These are phyloP conservation scores for Sinocyclocheilus grahami DNA, from an alignment of 2,113 vertebrate genomes.

Conservation along the genomic window DNA sequence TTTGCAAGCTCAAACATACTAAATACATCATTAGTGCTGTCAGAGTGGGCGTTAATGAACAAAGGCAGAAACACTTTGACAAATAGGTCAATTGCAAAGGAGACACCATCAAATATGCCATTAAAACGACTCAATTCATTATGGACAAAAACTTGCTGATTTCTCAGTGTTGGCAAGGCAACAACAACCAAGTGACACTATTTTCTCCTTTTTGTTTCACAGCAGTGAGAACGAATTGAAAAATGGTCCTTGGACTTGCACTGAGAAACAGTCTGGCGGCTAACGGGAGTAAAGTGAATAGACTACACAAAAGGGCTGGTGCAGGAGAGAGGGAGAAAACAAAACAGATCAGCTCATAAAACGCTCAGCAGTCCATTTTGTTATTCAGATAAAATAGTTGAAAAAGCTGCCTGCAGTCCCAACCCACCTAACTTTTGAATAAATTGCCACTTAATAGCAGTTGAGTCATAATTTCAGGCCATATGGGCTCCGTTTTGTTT, in stretches of 20 bases:
- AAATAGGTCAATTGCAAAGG: constrained; percentile 45
- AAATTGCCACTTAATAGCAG: constrained; percentile 42
- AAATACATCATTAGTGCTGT: constrained; percentile 31
- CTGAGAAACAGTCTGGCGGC: constrained; percentile 17
- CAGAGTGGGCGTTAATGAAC: constrained; percentile 24
- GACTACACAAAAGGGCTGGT: not conserved
- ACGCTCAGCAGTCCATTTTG: constrained; percentile 33
- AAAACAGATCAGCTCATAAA: constrained; percentile 26
- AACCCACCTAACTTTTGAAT: constrained; percentile 36
- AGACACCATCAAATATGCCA: constrained; percentile 27
- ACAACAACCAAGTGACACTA: constrained; percentile 8
- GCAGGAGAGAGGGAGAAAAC: not conserved
- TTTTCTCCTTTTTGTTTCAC: constrained; percentile 27
- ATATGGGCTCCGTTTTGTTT: constrained; percentile 37
- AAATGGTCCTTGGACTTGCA: constrained; percentile 17
- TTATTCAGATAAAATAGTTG: constrained; percentile 48
- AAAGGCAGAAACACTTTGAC: constrained; percentile 33
- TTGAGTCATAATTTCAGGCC: constrained; percentile 40
- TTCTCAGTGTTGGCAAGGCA: constrained; percentile 34
- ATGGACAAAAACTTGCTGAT: constrained; percentile 22
- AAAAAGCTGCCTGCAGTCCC: constrained; percentile 33
- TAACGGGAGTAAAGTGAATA: not conserved
- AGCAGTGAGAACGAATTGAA: constrained; percentile 23
- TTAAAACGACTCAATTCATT: constrained; percentile 44
- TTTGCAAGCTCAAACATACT: constrained; percentile 10